Percentiles rank a stretch among this genome's conserved stretches.
These are phyloP conservation scores for Adelosebastes latens DNA, from an alignment of 2,797 vertebrate species.

Conservation along the genomic window DNA sequence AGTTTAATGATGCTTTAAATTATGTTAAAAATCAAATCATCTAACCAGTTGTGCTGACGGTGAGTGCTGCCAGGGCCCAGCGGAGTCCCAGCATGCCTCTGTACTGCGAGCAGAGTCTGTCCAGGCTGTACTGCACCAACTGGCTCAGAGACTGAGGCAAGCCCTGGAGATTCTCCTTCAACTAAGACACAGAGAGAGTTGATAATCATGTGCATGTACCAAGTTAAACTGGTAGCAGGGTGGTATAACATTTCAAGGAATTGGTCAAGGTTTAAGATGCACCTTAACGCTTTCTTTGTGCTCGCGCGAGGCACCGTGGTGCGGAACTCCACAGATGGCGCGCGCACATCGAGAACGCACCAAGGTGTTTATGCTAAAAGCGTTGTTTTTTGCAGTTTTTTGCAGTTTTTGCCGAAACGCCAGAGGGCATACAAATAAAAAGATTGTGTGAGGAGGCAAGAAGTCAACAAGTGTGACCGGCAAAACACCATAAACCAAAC, in stretches of 20 bases:
- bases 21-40: neutral
- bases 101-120: conserved; percentile 83
- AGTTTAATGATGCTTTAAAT: neutral
- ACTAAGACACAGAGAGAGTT: conserved; percentile 53
- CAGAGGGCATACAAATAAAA: too few species aligned
- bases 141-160: conserved; percentile 84
- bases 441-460: too few species aligned
- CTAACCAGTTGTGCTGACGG: conserved; percentile 83
- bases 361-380: too few species aligned
- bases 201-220: neutral
- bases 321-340: too few species aligned
- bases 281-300: too few species aligned
- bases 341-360: too few species aligned
- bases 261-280: too few species aligned
- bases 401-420: too few species aligned
- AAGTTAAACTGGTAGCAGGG: neutral
- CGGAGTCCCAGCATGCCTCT: conserved; percentile 73
- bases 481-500: too few species aligned
- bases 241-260: neutral
- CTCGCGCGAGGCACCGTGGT: too few species aligned
- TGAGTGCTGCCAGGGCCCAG: conserved; percentile 79
- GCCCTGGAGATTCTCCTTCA: conserved; percentile 78
- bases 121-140: conserved; percentile 83
- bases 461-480: too few species aligned
- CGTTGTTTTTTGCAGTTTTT: too few species aligned